A percentile compares a stretch with the other conserved stretches of the same genome.
These are phyloP conservation scores for Baccha elongata DNA, from an alignment of 2,888 invertebrate species.

Conservation along the genomic window DNA sequence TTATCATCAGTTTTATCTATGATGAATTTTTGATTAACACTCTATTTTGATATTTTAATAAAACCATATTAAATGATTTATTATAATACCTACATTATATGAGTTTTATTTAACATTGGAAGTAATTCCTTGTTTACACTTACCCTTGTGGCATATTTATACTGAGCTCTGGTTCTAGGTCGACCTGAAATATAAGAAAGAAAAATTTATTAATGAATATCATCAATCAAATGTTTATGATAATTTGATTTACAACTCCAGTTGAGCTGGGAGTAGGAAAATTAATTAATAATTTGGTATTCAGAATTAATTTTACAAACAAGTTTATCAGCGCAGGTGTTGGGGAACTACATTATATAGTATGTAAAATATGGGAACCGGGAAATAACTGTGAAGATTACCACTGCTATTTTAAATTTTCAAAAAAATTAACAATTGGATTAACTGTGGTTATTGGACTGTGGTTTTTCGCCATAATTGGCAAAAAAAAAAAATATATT, in stretches of 20 bases:
- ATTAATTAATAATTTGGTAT: not conserved
- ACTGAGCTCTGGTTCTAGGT: conserved; percentile 90
- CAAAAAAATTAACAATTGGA: too few species aligned
- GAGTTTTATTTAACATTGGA: conserved; percentile 15
- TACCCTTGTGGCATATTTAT: conserved; percentile 90
- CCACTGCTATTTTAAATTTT: too few species aligned
- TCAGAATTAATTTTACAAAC: not conserved
- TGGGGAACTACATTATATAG: too few species aligned
- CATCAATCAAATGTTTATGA: not conserved
- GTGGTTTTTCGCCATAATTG: too few species aligned
- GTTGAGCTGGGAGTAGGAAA: not conserved
- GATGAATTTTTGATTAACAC: conserved; percentile 64
- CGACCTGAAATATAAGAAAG: conserved; percentile 85
- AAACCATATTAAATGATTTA: conserved; percentile 27
- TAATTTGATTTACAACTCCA: conserved; percentile 11
- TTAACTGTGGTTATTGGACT: too few species aligned
- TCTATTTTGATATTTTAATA: conserved; percentile 48
- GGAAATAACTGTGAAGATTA: too few species aligned
- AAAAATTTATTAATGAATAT: conserved; percentile 15
- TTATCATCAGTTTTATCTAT: conserved; percentile 54
- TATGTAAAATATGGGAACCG: too few species aligned
- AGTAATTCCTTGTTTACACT: conserved; percentile 82
- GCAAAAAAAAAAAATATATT: too few species aligned
- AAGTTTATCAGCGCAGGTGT: too few species aligned
- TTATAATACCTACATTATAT: conserved; percentile 25